Evolutionary conservation across 2,113 vertebrate species (phyloP).

Genomic region (Rhinichthys klamathensis): DNA sequence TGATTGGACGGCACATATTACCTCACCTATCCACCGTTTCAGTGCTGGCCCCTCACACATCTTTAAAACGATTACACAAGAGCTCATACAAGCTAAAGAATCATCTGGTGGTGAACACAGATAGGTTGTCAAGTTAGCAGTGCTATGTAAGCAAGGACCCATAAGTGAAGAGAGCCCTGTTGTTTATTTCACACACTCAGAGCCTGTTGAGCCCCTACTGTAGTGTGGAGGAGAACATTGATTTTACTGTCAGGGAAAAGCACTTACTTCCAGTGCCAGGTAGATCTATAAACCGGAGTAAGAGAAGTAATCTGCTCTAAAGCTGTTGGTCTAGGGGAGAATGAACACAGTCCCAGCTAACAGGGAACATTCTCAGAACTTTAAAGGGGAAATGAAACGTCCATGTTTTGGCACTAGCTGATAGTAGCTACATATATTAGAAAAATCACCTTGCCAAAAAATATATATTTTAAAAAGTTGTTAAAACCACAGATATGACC

Average conservation of each 20-base stretch:
- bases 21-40: neutral
- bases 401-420: no score
- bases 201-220: conserved; percentile 29
- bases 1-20: neutral
- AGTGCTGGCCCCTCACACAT: neutral
- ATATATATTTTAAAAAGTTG: no score
- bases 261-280: conserved; percentile 39
- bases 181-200: conserved; percentile 34
- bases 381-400: no score
- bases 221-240: conserved; percentile 37
- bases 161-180: conserved; percentile 22
- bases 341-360: neutral
- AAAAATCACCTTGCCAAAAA: no score
- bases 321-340: conserved; percentile 27
- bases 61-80: neutral
- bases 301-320: conserved; percentile 39
- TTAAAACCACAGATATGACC: no score
- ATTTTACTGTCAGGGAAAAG: conserved; percentile 53
- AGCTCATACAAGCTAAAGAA: neutral
- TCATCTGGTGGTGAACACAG: neutral
- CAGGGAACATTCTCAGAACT: no score
- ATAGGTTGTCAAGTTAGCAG: neutral
- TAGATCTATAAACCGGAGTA: conserved; percentile 32
- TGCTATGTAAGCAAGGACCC: neutral
- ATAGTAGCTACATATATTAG: no score